These are phyloP conservation scores for Drosophila hamatofila DNA, from an alignment of 2,888 invertebrate species.

Conservation along the genomic window DNA sequence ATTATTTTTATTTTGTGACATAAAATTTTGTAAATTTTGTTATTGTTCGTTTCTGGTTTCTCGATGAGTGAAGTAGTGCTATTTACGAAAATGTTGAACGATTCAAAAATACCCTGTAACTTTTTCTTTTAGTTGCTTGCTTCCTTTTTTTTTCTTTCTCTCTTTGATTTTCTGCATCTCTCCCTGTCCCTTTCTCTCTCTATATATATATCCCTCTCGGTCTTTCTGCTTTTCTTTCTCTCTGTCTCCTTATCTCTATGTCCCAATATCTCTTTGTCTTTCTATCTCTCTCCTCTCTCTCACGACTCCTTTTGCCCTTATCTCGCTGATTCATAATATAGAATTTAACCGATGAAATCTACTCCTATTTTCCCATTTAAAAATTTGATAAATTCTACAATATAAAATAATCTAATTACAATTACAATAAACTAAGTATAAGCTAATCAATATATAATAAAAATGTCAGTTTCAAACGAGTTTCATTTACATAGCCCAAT, in stretches of 20 bases:
- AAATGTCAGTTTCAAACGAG: not conserved
- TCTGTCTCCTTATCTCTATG: not conserved
- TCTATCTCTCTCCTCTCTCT: not conserved
- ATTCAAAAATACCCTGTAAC: not conserved
- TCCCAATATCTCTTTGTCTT: not conserved
- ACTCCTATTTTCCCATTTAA: too few species aligned
- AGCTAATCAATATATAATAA: not conserved
- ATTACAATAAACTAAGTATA: too few species aligned
- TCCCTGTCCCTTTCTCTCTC: not conserved
- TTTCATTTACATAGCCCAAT: not conserved
- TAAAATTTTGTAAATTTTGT: slow-evolving; percentile 31
- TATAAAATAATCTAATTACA: too few species aligned
- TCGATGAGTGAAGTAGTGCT: not conserved
- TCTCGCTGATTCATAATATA: too few species aligned
- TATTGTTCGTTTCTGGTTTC: not conserved
- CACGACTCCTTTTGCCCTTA: too few species aligned
- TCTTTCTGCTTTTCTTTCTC: not conserved
- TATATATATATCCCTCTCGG: too few species aligned
- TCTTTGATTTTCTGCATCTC: too few species aligned
- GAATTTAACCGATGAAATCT: too few species aligned
- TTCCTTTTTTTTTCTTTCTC: not conserved
- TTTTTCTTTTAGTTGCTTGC: too few species aligned
- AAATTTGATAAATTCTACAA: too few species aligned
- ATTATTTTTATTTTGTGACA: slow-evolving; percentile 7
- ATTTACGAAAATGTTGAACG: not conserved